These are phyloP conservation scores for Sipha maydis DNA, from an alignment of 2,888 invertebrate genomes.

Conservation along the genomic window DNA sequence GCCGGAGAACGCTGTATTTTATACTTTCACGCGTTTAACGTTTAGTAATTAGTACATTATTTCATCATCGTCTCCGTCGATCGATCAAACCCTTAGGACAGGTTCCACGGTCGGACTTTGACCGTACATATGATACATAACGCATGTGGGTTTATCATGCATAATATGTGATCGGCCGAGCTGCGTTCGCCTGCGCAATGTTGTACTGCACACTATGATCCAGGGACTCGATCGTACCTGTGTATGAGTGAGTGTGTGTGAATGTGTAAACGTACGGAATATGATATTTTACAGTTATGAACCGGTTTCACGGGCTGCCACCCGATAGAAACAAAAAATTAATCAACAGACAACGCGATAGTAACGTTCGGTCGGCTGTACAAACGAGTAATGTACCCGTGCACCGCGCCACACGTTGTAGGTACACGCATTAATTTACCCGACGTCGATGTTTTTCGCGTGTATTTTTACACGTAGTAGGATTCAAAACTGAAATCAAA, in stretches of 20 bases:
- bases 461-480: neutral
- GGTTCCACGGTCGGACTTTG: no score
- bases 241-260: neutral
- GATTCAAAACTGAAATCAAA: neutral
- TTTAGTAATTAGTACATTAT: no score
- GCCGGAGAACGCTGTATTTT: no score
- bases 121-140: no score
- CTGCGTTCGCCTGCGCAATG: neutral
- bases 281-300: conserved; percentile 32
- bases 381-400: no score
- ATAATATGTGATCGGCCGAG: no score
- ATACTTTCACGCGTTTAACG: no score
- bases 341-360: neutral
- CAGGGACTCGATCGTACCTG: neutral
- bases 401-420: no score
- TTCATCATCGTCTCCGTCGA: no score
- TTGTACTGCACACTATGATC: neutral
- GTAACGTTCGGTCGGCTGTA: neutral
- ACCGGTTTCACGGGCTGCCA: conserved; percentile 9
- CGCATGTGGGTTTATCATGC: no score
- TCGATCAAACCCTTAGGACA: no score
- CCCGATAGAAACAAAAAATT: conserved; percentile 19
- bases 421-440: no score
- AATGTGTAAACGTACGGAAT: neutral
- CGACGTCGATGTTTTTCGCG: neutral